These are phyloP conservation scores for Choreutis nemorana DNA, from an alignment of 2,888 invertebrate genomes.

Conservation along the genomic window DNA sequence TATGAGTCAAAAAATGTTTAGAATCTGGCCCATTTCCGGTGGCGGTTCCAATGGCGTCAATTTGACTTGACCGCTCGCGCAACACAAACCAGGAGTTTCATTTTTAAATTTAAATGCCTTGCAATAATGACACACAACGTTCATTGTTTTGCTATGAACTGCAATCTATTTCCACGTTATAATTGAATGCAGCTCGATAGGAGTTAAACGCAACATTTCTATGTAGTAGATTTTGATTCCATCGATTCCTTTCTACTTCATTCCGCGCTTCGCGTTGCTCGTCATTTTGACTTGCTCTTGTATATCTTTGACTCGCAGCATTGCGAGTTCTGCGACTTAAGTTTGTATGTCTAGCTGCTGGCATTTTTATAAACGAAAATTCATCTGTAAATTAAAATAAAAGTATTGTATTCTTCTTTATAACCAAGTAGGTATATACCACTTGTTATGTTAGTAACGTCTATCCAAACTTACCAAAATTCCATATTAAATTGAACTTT, in stretches of 20 bases:
- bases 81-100: conserved; percentile 20
- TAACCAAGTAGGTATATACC: not conserved
- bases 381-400: conserved; percentile 4
- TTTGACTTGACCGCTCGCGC: conserved; percentile 18
- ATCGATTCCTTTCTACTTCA: conserved; percentile 1
- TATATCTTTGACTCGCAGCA: conserved; percentile 3
- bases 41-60: conserved; percentile 17
- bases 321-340: conserved; percentile 5
- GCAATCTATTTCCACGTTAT: conserved; percentile 4
- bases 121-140: conserved; percentile 14
- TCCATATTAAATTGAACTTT: conserved; percentile 1
- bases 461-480: conserved; percentile 2
- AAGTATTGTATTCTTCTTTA: conserved; percentile 1
- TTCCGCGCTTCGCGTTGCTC: conserved; percentile 12
- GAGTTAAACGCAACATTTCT: conserved; percentile 4
- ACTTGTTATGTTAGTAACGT: conserved; percentile 1
- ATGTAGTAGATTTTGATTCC: conserved; percentile 4
- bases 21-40: conserved; percentile 12
- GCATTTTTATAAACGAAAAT: conserved; percentile 5
- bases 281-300: conserved; percentile 13
- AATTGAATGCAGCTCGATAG: conserved; percentile 4
- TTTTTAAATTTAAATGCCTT: conserved; percentile 20
- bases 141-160: conserved; percentile 1
- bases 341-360: conserved; percentile 4
- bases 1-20: conserved; percentile 8